These are phyloP conservation scores for Telmatochromis bifrenatus DNA, from an alignment of 2,113 vertebrate genomes.

Conservation along the genomic window DNA sequence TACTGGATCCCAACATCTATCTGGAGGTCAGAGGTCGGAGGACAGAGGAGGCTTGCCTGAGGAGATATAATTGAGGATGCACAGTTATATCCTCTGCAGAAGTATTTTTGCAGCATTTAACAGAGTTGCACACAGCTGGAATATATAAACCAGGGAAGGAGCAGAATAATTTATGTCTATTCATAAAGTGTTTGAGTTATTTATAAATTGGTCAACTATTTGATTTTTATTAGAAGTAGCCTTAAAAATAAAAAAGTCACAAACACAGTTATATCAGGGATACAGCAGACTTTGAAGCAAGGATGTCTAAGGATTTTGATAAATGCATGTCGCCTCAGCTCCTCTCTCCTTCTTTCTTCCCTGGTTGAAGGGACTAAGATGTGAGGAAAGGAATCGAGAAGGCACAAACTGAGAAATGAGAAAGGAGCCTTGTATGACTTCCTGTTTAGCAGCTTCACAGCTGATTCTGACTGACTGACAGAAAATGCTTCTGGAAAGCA, in stretches of 20 bases:
- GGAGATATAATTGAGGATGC: background rate
- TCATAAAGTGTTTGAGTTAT: background rate
- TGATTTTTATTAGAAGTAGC: background rate
- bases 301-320: background rate
- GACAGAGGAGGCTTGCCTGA: background rate
- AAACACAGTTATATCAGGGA: background rate
- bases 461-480: background rate
- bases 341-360: background rate
- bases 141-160: background rate
- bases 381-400: background rate
- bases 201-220: background rate
- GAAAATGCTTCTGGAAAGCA: background rate
- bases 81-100: background rate
- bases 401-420: background rate
- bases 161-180: background rate
- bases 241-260: background rate
- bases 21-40: background rate
- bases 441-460: background rate
- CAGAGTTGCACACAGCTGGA: background rate
- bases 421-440: background rate
- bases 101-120: accelerated
- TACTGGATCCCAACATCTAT: background rate
- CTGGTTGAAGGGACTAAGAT: background rate
- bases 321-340: accelerated
- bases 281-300: background rate